Evolutionary conservation across 2,888 invertebrate species (phyloP).

Genomic region (Metopia argyrocephala): DNA sequence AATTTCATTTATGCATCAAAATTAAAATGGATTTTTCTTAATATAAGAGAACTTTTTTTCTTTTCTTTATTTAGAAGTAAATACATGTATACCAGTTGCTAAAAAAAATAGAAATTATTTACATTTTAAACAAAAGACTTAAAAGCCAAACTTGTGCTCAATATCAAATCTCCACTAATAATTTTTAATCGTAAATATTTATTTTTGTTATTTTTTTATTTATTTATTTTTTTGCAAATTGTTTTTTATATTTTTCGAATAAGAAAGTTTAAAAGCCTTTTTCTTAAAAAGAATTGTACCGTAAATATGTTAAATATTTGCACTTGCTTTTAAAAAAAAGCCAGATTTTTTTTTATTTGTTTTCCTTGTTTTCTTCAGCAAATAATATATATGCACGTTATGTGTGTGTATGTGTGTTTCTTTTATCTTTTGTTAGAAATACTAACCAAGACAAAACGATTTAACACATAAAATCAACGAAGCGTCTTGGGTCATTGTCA

Average conservation of each 20-base stretch:
- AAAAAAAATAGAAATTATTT: no score
- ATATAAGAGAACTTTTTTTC: no score
- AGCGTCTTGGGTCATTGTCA: conserved; percentile 54
- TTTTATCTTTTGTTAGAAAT: background rate
- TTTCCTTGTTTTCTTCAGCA: background rate
- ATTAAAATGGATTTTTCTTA: no score
- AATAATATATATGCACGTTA: background rate
- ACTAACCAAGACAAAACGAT: background rate
- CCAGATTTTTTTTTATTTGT: background rate
- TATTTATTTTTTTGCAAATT: background rate
- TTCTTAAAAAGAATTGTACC: conserved; percentile 36
- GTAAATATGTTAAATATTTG: conserved; percentile 44
- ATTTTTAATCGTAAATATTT: background rate
- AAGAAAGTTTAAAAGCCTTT: conserved; percentile 34
- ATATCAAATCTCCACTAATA: background rate
- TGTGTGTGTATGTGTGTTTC: background rate
- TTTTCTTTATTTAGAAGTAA: no score
- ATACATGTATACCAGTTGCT: no score
- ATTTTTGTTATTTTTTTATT: background rate
- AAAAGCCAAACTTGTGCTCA: background rate
- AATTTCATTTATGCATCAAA: no score
- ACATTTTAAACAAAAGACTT: conserved; percentile 6
- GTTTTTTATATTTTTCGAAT: conserved; percentile 3
- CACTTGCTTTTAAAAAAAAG: background rate
- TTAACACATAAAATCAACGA: conserved; percentile 41